Evolutionary conservation across 2,797 vertebrate genomes (phyloP).

Genomic region (Zenarchopterus dispar): DNA sequence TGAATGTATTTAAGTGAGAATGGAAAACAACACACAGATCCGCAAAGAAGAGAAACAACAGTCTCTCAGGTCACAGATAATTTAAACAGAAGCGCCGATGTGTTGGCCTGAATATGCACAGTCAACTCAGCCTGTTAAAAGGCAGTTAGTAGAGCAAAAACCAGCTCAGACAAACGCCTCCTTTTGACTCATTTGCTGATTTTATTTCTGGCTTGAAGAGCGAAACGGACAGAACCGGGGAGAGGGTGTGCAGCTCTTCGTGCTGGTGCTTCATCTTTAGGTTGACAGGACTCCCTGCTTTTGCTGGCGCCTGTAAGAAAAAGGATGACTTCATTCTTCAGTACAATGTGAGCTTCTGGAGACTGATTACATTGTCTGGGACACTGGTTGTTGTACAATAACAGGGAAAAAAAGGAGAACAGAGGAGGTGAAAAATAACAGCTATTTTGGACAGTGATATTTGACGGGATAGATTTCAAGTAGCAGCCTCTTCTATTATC

Average conservation of each 20-base stretch:
- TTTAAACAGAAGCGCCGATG: not conserved
- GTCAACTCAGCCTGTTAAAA: not conserved
- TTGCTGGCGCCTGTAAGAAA: constrained; percentile 57
- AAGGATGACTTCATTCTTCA: constrained; percentile 68
- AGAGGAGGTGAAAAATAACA: not conserved
- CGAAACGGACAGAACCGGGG: constrained; percentile 1
- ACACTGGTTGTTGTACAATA: constrained; percentile 11
- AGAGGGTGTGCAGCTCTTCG: constrained; percentile 16
- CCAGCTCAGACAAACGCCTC: not conserved
- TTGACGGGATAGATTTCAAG: not conserved
- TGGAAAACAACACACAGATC: too few species aligned
- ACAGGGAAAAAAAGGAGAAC: constrained; percentile 5
- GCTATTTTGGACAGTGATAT: constrained; percentile 5
- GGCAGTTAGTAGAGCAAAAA: not conserved
- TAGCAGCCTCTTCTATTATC: not conserved
- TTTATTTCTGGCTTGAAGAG: not conserved
- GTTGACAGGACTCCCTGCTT: constrained; percentile 55
- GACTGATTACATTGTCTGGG: constrained; percentile 21
- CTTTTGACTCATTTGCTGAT: not conserved
- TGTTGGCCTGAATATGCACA: not conserved
- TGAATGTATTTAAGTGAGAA: too few species aligned
- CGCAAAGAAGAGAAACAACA: too few species aligned
- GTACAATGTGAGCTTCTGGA: constrained; percentile 45
- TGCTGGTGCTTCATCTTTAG: constrained; percentile 60
- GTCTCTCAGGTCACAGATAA: not conserved